These are phyloP conservation scores for Lophius americanus DNA, from an alignment of 2,797 vertebrate species.

Conservation along the genomic window DNA sequence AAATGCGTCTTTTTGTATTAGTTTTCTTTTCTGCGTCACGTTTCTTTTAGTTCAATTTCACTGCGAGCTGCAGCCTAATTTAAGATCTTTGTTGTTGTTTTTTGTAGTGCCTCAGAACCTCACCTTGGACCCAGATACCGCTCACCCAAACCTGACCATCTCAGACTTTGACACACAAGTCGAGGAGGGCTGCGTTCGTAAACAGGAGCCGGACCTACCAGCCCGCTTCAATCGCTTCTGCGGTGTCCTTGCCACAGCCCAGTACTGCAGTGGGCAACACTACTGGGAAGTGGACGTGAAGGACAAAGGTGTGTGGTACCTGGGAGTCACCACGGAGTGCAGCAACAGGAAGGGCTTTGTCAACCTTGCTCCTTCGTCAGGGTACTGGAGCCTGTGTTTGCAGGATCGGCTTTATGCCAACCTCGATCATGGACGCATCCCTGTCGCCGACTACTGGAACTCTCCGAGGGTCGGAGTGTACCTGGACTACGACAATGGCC, in stretches of 20 bases:
- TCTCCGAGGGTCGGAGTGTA: conserved; percentile 83
- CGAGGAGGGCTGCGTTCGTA: conserved; percentile 79
- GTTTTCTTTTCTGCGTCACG: no score
- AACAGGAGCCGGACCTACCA: conserved; percentile 79
- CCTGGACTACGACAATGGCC: conserved; percentile 84
- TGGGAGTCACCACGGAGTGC: conserved; percentile 83
- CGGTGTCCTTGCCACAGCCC: conserved; percentile 80
- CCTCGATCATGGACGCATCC: conserved; percentile 80
- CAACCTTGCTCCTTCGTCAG: conserved; percentile 77
- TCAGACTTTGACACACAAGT: conserved; percentile 84
- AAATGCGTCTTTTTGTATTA: no score
- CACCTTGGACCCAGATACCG: conserved; percentile 82
- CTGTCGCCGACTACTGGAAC: conserved; percentile 84
- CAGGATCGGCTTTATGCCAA: conserved; percentile 86
- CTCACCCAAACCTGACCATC: conserved; percentile 80
- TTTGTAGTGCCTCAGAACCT: conserved; percentile 83
- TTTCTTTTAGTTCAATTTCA: not conserved
- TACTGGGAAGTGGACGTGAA: conserved; percentile 87
- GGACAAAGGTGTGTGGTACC: conserved; percentile 87
- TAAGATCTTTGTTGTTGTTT: not conserved
- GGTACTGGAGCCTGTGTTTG: conserved; percentile 86
- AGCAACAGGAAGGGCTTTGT: conserved; percentile 87
- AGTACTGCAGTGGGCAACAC: conserved; percentile 83
- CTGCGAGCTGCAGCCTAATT: not conserved
- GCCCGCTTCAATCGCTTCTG: conserved; percentile 83